Base-by-base conservation (phyloP, 2,113 vertebrate species). In the Rana temporaria region DNA sequence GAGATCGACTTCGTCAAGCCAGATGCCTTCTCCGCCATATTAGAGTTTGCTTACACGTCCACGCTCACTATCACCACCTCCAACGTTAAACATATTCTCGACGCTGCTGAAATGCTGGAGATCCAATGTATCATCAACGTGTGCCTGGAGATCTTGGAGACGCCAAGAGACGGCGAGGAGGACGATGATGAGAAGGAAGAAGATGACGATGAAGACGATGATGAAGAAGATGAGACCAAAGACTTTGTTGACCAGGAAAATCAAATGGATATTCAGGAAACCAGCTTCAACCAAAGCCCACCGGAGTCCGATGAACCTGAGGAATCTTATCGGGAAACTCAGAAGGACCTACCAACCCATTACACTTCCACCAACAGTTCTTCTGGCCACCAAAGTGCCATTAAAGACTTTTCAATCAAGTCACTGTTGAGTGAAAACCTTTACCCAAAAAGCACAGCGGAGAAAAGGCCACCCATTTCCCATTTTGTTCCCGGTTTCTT, bases 21-120 rank as follows among this genome's bases (percentile, higher is more conserved):
- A 0, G 98, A 99, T 84, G 97, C 95, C 2, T 95, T 99, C 91
- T 96, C 97, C 0, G 98, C 98, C 87, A 99, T 99, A 89, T 90
- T 99, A 7, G 98, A 99, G 91, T 99, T 99, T 0, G 97, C 98
- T 86, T 99, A 99, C 92, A 99, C 98, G 2, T 99, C 98, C 7
- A 99, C 98, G 0, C 94, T 99, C 83, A 99, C 98, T 17, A 96
- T 99, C 88, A 99, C 97, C 0, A 89, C 96, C 24, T 92, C 97
- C 63, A 98, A 98, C 0, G 93, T 99, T 38, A 97, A 97, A 87
- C 96, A 99, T 90, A 97, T 99, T 90, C 95, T 99, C 84, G 96
- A 92, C 0, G 97, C 98, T 0, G 98, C 98, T 48, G 93, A 96
- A 90, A 94, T 99, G 94, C 92, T 99, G 88, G 98, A 99, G 92